These are phyloP conservation scores for Liparis tanakae DNA, from an alignment of 2,797 vertebrate genomes.

Conservation along the genomic window DNA sequence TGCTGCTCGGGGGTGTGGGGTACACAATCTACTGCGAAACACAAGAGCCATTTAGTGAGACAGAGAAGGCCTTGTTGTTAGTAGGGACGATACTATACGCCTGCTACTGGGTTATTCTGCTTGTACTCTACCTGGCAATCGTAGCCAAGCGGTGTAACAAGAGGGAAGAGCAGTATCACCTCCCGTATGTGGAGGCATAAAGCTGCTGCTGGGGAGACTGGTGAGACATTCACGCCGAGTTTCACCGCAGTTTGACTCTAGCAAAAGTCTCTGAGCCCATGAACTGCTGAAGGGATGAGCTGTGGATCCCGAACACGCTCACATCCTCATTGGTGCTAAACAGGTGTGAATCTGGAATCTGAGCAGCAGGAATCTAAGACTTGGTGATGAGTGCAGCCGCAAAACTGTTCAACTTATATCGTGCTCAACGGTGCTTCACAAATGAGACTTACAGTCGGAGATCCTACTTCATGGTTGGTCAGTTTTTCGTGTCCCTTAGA, in stretches of 20 bases:
- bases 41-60: constrained; percentile 91
- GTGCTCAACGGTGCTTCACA: constrained; percentile 60
- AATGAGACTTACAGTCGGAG: neutral
- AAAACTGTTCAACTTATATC: constrained; percentile 27
- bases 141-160: constrained; percentile 94
- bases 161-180: constrained; percentile 90
- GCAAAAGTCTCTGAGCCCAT: constrained; percentile 26
- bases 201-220: neutral
- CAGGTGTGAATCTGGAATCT: constrained; percentile 44
- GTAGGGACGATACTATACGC: constrained; percentile 90
- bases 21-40: constrained; percentile 96
- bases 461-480: neutral
- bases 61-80: constrained; percentile 91
- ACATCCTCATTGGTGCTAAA: constrained; percentile 75
- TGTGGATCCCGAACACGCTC: constrained; percentile 25
- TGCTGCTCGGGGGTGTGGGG: constrained; percentile 92
- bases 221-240: neutral
- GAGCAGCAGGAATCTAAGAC: constrained; percentile 30
- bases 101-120: constrained; percentile 95
- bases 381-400: constrained; percentile 18
- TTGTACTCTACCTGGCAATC: constrained; percentile 93
- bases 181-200: constrained; percentile 91
- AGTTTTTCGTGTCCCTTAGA: constrained; percentile 1
- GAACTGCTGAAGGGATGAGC: constrained; percentile 41
- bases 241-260: constrained; percentile 43